Base-by-base conservation (phyloP, 2,888 invertebrate species). In the Trachelus iudaicus region DNA sequence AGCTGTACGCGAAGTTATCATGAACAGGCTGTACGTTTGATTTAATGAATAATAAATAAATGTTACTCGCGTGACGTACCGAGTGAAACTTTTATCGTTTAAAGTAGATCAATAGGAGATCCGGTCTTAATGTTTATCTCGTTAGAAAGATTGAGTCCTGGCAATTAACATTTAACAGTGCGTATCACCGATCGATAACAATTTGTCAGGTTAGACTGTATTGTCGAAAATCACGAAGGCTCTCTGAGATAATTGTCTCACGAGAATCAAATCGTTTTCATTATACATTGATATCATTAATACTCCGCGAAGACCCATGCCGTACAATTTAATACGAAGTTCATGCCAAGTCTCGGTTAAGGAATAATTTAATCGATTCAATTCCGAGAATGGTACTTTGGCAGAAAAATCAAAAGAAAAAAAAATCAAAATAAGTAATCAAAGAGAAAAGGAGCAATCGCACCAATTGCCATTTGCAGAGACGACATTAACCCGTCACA, bases 401-500 rank as follows among this genome's bases (percentile, higher is more conserved):
- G 6, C 15, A 0, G 6, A 15, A 9, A 40, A 23, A 15, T 15
- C 15, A 0, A 23, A 15, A 40, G 15, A 31, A 68, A 30, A n/a
- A n/a, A 35, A 15, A 81, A 81, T 81, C 77, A 81, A 82, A 84
- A 86, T 85, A 85, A 89, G 87, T 88, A 87, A 87, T 87, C 83
- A 87, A 83, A 85, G 83, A 85, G 40, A 56, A 40, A 40, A 56
- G 40, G 40, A 23, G 40, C 40, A 56, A 56, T 56, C 40, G 23
- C 23, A 23, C 6, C 40, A 56, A 56, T 56, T 56, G 40, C 40
- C 40, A 23, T 56, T 56, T 85, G 86, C 81, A 81, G 79, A 79
- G 80, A 80, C 79, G 83, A 85, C 85, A 85, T 88, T 86, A 86
- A 82, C 83, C 83, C 88, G 90, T 88, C 89, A 87, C 83, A 84